A percentile compares a stretch with the other conserved stretches of the same genome.
These are phyloP conservation scores for Drosophila anomelani DNA, from an alignment of 2,888 invertebrate species.

Conservation along the genomic window DNA sequence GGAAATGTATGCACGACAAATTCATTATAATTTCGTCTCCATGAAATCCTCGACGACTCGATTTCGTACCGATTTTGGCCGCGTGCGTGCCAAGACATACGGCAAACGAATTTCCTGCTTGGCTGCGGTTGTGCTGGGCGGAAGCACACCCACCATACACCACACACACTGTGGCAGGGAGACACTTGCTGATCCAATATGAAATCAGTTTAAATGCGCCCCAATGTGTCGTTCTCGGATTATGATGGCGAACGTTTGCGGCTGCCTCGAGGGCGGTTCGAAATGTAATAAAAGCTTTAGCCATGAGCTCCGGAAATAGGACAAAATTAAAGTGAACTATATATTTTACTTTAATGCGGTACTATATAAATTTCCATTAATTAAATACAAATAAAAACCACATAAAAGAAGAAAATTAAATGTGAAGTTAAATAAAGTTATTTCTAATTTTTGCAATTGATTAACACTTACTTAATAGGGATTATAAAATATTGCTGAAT, in stretches of 20 bases:
- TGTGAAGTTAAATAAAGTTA: too few species aligned
- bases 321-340: neutral
- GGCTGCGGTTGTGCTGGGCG: conserved; percentile 39
- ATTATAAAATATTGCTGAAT: neutral
- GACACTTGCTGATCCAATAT: conserved; percentile 46
- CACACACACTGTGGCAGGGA: neutral
- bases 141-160: conserved; percentile 11
- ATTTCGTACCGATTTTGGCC: conserved; percentile 58
- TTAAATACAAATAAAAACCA: neutral
- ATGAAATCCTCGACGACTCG: conserved; percentile 50
- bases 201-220: conserved; percentile 78
- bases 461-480: neutral
- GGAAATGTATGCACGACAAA: conserved; percentile 70
- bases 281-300: conserved; percentile 17
- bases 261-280: conserved; percentile 31
- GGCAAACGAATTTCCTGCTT: conserved; percentile 58
- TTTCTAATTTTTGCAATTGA: too few species aligned
- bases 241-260: conserved; percentile 67
- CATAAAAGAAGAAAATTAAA: too few species aligned
- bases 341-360: neutral
- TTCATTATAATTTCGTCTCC: conserved; percentile 71
- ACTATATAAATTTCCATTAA: too few species aligned
- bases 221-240: conserved; percentile 75
- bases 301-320: neutral
- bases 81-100: conserved; percentile 75